Base-by-base conservation (phyloP, 1,140 invertebrate species). In the Cotesia chilonis region DNA sequence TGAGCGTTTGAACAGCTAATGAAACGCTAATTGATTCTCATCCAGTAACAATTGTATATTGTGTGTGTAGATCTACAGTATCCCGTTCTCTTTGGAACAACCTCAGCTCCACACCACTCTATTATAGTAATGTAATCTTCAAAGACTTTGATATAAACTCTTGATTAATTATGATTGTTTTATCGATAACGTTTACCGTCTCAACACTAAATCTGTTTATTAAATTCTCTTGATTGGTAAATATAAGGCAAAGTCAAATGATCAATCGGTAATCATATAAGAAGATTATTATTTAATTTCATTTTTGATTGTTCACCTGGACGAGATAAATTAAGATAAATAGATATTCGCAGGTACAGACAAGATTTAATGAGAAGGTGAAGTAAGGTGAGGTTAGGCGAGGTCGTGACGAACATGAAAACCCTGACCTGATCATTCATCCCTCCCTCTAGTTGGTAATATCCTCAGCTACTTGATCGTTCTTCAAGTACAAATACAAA, bases 391-490 rank as follows among this genome's bases (percentile, higher is more conserved):
- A 78, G 71, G 76, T 81, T 80, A 77, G 77, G 72, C 74, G 78
- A 80, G 79, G 78, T 79, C 79, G 74, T 75, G 77, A 73, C 74
- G 75, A 76, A 77, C 77, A 76, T 78, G 68, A 78, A 82, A 80
- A 79, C 80, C 81, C 77, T 83, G 81, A 83, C 81, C 81, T 79
- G 80, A 76, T 82, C 81, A 79, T 74, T 75, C 74, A 76, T 75
- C 71, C 77, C 70, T 51, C 61, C 73, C 71, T 75, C 54, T 72
- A 61, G 14, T 47, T 47, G 41, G 41, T 47, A 47, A 47, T 47
- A 47, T 47, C 52, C 41, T 67, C 41, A 52, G 57, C 38, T 64
- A 59, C 63, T 66, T 65, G 20, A 59, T 61, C 35, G 71, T 65
- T 68, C 66, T 37, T 59, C 20, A 54, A 20, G 64, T 67, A 63